Base-by-base conservation (phyloP, 2,113 vertebrate genomes). In the Cacatua alba region DNA sequence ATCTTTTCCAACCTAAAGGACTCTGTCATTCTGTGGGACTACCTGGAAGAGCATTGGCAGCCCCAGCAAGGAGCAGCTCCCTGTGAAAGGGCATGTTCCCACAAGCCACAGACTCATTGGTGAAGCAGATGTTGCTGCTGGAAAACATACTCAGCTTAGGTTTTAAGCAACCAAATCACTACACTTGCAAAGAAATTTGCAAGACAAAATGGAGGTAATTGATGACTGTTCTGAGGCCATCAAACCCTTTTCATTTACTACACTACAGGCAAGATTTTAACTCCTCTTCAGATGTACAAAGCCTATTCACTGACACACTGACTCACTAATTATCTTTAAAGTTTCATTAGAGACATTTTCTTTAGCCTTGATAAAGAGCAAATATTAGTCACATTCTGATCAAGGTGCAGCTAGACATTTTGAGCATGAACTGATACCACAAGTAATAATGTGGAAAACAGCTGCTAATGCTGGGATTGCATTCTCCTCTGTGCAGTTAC, bases 261-360 rank as follows among this genome's bases (percentile, higher is more conserved):
- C 57, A 65, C 75, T 55, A 33, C 60, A 79, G 76, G 80, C 75
- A 90, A 72, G 64, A 91, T 71, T 96, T 95, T 95, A 96, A 91
- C 82, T 93, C 69, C 83, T 88, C 68, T 83, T 72, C 74, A 91
- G 93, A 82, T 62, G 55, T 75, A 69, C 75, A 82, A 95, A 91
- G 82, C 90, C 87, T 86, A 60, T 97, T 97, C 95, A 88, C 80
- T 64, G 89, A 83, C 91, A 97, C 71, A 83, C 8, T 83, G 95
- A 97, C 83, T 96, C 95, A 97, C 78, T 96, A 97, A 96, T 94
- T 95, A 71, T 83, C 92, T 95, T 89, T 95, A 87, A 94, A 94
- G 67, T 96, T 96, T 97, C 87, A 95, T 97, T 97, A 94, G 91
- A 95, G 95, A 55, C 80, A 89, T 85, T 92, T 93, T 41, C 41